A percentile compares a stretch with the other conserved stretches of the same genome.
phyloP scores from a whole-genome alignment of 2,888 invertebrate genomes.

The Pteria penguin region DNA sequence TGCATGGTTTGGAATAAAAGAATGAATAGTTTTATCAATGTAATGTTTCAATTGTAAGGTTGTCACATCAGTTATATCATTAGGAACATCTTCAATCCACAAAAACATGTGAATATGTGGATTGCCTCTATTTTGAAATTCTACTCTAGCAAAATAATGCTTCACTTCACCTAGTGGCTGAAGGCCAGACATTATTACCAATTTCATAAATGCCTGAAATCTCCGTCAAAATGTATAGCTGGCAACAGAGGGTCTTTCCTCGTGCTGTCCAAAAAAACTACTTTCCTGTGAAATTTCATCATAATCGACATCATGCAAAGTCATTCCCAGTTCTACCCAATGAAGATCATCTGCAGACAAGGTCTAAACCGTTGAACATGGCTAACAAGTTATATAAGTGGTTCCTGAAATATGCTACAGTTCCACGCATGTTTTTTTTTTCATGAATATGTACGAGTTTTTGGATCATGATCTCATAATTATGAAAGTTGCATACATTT shows the following conservation, averaged over 20 bases:
- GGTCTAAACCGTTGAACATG: constrained; percentile 33
- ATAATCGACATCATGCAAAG: constrained; percentile 7
- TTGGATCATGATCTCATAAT: no score
- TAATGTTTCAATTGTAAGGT: background rate
- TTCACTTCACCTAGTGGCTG: constrained; percentile 42
- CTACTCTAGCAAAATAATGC: constrained; percentile 38
- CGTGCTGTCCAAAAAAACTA: no score
- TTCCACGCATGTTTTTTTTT: constrained; percentile 50
- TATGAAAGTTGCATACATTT: no score
- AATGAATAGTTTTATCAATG: constrained; percentile 35
- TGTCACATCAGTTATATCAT: background rate
- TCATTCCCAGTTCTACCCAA: constrained; percentile 49
- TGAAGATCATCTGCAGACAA: constrained; percentile 53
- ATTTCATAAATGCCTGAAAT: constrained; percentile 36
- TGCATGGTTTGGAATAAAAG: constrained; percentile 1
- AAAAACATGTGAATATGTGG: constrained; percentile 46
- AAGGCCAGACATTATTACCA: constrained; percentile 18
- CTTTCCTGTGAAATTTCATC: constrained; percentile 1
- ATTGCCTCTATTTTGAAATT: constrained; percentile 46
- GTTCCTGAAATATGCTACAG: constrained; percentile 49
- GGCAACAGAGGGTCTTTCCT: constrained; percentile 38
- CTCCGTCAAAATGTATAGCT: constrained; percentile 43
- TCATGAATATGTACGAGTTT: constrained; percentile 57
- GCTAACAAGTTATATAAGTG: constrained; percentile 40
- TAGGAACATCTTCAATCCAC: constrained; percentile 30